Evolutionary conservation across 2,113 vertebrate genomes (phyloP), one percentile per base, ranked within the genome.

Genomic region (Eublepharis macularius): DNA sequence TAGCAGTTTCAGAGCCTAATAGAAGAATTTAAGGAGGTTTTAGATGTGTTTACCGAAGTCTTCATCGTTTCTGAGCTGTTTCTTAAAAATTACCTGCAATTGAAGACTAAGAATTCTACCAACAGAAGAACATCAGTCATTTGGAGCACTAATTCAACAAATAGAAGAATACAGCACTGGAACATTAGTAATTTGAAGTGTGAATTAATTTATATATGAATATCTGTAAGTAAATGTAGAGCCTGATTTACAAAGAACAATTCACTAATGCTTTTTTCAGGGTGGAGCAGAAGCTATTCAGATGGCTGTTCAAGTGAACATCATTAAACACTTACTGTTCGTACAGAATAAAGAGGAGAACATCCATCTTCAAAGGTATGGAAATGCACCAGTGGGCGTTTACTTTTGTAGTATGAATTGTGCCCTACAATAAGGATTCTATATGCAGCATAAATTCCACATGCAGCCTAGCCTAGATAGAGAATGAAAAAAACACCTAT

Each of bases 321-420:
- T 99, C 89, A 94, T 98, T 87, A 96, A 96, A 87, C 54, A 96
- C 87, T 90, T 98, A 88, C 92, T 98, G 69, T 98, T 98, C 57
- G 2, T 90, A 36, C 92, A 80, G 72, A 90, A 93, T 60, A 81
- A n/a, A 4, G 85, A 92, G 6, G 95, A 94, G 6, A 17, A 87
- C 8, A 34, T 83, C 21, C 80, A 85, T 49, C 87, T 97, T 82
- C 90, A 92, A 83, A 97, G 97, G 98, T 98, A 89, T 93, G 80
- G 4, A 65, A 85, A 63, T 77, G 8, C 29, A 65, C 77, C 11
- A 51, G 51, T n/a, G 39, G 24, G 2, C 47, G 34, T n/a, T 43
- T 68, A 51, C 6, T 34, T 16, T 43, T 70, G 45, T 17, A n/a
- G 11, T 19, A 10, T 29, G n/a, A 39, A 36, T 54, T n/a, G 47